Conservation (phyloP, 2,113 vertebrate species). For the Hippocampus mohnikei region DNA sequence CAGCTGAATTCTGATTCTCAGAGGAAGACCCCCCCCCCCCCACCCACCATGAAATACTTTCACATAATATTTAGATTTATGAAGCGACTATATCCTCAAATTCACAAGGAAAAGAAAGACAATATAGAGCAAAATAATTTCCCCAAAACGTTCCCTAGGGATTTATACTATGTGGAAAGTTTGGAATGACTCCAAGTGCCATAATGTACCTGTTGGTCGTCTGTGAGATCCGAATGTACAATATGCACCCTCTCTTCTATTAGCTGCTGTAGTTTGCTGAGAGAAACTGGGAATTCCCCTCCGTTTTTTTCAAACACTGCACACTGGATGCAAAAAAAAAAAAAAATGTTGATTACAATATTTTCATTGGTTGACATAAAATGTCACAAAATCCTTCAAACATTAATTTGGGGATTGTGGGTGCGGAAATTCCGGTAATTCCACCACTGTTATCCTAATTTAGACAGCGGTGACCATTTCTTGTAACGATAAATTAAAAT, state of each 20-base stretch:
- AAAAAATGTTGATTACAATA: background rate
- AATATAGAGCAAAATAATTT: no score
- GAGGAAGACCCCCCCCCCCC: no score
- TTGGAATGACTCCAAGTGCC: background rate
- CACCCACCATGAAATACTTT: no score
- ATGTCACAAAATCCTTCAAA: conserved; percentile 6
- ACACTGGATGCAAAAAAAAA: conserved; percentile 25
- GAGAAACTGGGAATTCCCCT: conserved; percentile 29
- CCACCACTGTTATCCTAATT: background rate
- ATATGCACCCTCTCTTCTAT: conserved; percentile 46
- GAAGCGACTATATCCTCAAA: no score
- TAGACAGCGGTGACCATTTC: background rate
- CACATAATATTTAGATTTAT: no score
- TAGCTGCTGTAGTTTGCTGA: conserved; percentile 43
- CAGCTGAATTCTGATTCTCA: no score
- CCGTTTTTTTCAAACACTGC: conserved; percentile 23
- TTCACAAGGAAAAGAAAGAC: no score
- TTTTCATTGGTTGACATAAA: background rate
- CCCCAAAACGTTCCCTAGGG: no score
- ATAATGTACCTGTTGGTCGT: conserved; percentile 45
- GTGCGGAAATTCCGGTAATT: background rate
- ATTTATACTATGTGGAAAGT: background rate
- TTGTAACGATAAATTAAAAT: background rate
- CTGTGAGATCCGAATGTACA: conserved; percentile 22
- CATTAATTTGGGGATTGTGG: background rate